phyloP scores from a whole-genome alignment of 2,888 invertebrate genomes.

The Amblyjoppa fuscipennis region DNA sequence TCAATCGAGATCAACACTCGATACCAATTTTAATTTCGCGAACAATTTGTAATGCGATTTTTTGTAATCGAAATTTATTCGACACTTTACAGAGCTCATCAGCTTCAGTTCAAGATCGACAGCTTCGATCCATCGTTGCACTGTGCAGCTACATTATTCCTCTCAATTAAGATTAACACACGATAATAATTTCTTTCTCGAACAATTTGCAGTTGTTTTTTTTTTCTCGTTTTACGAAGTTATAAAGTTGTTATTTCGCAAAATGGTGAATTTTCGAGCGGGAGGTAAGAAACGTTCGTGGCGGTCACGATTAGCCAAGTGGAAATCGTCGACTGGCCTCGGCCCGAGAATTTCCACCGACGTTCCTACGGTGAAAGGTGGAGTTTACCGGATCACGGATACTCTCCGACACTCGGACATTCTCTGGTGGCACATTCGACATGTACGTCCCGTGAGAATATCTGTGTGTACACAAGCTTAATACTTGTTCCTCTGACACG shows the following conservation, averaged over 20 bases:
- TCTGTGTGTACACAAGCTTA: not conserved
- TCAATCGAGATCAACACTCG: too few relatives aligned
- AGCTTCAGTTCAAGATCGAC: not conserved
- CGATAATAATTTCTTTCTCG: not conserved
- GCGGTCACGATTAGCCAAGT: constrained; percentile 66
- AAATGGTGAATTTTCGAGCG: constrained; percentile 20
- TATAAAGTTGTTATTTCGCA: not conserved
- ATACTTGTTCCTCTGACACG: constrained; percentile 2
- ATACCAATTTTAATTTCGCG: too few relatives aligned
- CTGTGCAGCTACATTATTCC: not conserved
- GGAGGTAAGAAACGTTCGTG: constrained; percentile 18
- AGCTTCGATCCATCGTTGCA: not conserved
- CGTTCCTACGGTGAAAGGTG: constrained; percentile 79
- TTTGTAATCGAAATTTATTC: too few relatives aligned
- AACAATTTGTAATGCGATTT: too few relatives aligned
- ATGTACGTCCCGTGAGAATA: constrained; percentile 10
- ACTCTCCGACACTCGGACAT: constrained; percentile 49
- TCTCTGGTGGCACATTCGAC: constrained; percentile 24
- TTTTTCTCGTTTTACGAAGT: not conserved
- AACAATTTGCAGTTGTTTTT: not conserved
- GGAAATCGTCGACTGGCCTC: constrained; percentile 77
- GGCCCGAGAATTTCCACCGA: constrained; percentile 75
- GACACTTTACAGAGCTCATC: not conserved
- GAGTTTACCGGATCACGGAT: constrained; percentile 58
- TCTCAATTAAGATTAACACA: not conserved